phyloP scores from a whole-genome alignment of 2,113 vertebrate genomes.

The Hyaena hyaena region DNA sequence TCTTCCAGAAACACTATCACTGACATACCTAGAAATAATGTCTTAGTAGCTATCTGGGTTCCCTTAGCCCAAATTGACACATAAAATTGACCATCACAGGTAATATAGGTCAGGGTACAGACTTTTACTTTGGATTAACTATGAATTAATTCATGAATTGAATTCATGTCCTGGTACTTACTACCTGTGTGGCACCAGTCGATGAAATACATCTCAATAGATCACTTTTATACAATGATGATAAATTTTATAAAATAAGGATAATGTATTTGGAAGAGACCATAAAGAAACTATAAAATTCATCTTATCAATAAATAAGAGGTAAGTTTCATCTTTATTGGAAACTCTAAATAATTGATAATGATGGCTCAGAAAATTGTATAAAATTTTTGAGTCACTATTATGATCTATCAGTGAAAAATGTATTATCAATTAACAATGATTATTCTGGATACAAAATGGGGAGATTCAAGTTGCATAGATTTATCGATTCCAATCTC shows the following conservation, averaged over 20 bases:
- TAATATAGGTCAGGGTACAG: neutral
- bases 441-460: neutral
- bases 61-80: neutral
- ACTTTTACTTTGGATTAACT: neutral
- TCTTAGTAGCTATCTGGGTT: neutral
- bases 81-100: neutral
- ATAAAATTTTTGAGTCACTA: neutral
- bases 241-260: neutral
- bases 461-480: neutral
- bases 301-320: neutral
- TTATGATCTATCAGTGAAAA: neutral
- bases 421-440: neutral
- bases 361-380: neutral
- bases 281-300: neutral
- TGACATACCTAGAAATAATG: neutral
- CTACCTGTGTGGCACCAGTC: neutral
- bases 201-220: neutral
- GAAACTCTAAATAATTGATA: neutral
- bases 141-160: neutral
- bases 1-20: neutral
- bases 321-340: neutral
- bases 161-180: neutral
- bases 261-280: neutral
- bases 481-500: neutral
- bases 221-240: neutral